Base-by-base conservation (phyloP, 2,888 invertebrate species). In the Uloborus plumipes region DNA sequence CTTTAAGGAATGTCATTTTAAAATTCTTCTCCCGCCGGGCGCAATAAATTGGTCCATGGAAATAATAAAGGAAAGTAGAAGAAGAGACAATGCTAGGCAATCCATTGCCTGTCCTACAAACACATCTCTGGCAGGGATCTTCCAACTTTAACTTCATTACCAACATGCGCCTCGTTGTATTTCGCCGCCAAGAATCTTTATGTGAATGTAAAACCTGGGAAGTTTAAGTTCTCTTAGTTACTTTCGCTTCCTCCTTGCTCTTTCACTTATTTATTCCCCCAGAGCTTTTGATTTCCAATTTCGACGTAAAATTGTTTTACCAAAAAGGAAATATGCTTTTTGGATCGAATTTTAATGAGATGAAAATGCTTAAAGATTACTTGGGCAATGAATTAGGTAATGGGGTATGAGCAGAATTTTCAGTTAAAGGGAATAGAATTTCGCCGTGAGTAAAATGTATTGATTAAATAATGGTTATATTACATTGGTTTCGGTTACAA, bases 41-140 rank as follows among this genome's bases (percentile, higher is more conserved):
- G 47, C 78, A 72, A 79, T 79, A 79, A 79, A 79, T 79, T 79
- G 78, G 66, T 59, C n/a, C 49, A 59, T 18, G 53, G 47, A 49
- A 64, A 72, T 61, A 22, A 59, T 18, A 64, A 64, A 64, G 15
- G 15, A 20, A 20, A 62, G 39, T 15, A 26, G 15, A 51, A 26
- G 15, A 51, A 66, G 66, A 79, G 72, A 79, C 78, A 79, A 79
- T 72, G 39, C 61, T 47, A 39, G 11, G 49, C 31, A 18, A 61
- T 55, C 7, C 39, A 39, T 39, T 39, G 7, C 39, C 53, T 20
- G 55, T 18, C 11, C 15, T 20, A 61, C n/a, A 67, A 74, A 20
- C 20, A 67, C 72, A 79, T 79, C 78, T 66, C 50, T 47, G 47
- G 39, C 39, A 18, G 16, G 59, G n/a, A 72, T 72, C 72, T 78